Evolutionary conservation across 1,140 invertebrate species (phyloP).

Genomic region (Drosophila lacertosa): DNA sequence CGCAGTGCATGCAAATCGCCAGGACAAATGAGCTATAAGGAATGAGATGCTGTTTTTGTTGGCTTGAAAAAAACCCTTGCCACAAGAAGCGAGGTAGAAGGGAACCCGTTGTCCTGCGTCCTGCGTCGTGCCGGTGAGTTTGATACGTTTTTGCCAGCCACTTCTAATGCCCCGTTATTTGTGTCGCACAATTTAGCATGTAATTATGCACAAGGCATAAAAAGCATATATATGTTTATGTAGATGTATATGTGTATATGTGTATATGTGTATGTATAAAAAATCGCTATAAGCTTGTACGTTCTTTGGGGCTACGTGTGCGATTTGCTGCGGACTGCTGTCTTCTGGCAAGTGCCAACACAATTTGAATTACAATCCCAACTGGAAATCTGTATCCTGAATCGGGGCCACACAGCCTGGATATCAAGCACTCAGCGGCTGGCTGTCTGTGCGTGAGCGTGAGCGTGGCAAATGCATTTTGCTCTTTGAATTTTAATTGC

Average conservation of each 20-base stretch:
- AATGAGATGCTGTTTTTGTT: neutral
- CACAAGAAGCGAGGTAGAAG: constrained; percentile 10
- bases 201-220: constrained; percentile 56
- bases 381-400: constrained; percentile 17
- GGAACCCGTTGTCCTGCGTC: neutral
- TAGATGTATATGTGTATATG: neutral
- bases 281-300: too few species aligned
- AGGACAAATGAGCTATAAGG: constrained; percentile 20
- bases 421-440: neutral
- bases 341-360: constrained; percentile 1
- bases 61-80: neutral
- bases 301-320: too few species aligned
- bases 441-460: constrained; percentile 37
- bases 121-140: constrained; percentile 3
- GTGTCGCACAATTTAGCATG: constrained; percentile 68
- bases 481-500: constrained; percentile 73
- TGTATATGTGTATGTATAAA: neutral
- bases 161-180: constrained; percentile 62
- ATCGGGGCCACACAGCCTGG: neutral
- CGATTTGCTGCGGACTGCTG: neutral
- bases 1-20: constrained; percentile 17
- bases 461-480: constrained; percentile 65
- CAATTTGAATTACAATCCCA: constrained; percentile 27
- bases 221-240: constrained; percentile 9
- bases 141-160: constrained; percentile 42